Base-by-base conservation (phyloP, 2,113 vertebrate genomes). In the Cottus gobio region DNA sequence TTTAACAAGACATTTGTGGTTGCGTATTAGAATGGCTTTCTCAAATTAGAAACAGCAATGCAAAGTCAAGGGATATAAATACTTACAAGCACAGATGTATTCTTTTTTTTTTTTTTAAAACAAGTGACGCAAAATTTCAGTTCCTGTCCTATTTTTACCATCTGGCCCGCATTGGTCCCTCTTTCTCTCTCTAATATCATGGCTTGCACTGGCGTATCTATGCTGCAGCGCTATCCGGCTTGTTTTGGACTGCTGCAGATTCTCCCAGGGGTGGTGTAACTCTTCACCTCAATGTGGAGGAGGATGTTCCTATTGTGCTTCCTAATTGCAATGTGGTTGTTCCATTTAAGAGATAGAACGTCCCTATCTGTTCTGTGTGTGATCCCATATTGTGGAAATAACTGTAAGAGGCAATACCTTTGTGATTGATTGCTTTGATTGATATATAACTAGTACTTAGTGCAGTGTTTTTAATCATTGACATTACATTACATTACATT, bases 231-330 rank as follows among this genome's bases (percentile, higher is more conserved):
- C 75, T 89, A 79, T 83, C 77, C 75, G 74, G 85, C 85, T 93
- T 94, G 93, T 94, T 94, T 93, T 93, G 91, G 89, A 90, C 83
- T 80, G 87, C 82, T 71, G 88, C 82, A 88, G 79, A 85, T 83
- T 89, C 85, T 95, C 94, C 93, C 94, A 36, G 24, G 92, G 90
- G 93, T 83, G 85, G 57, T 87, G 87, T 92, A 93, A 94, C 91
- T 93, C 90, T 90, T 93, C 90, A 93, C 90, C 91, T 89, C 89
- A 83, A 84, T 90, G 85, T 93, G 91, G 86, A 93, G 91, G 88
- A 93, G 92, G 93, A 94, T 94, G 93, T 94, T 94, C 87, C 93
- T 93, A 95, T 94, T 95, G 93, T 95, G 90, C 92, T 95, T 94
- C 93, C 93, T 94, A 94, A 95, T 94, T 94, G 90, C 93, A 91